phyloP scores from a whole-genome alignment of 2,888 invertebrate genomes.

The Ypsolopha scabrella region DNA sequence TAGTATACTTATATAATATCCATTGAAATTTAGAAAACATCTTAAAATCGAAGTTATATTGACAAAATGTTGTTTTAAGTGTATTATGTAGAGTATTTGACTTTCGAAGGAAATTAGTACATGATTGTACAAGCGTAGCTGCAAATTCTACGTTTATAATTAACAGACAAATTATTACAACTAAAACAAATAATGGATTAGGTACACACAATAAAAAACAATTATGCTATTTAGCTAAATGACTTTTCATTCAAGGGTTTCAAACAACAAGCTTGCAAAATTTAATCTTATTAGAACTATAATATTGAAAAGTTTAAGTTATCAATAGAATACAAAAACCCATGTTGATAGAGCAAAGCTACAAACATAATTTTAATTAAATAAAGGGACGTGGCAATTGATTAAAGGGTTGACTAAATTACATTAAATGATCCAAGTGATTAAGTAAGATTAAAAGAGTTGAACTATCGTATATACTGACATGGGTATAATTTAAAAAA shows the following conservation, averaged over 20 bases:
- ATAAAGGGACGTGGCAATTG: no score
- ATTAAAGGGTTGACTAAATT: no score
- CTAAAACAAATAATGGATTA: slow-evolving; percentile 39
- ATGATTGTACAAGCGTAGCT: slow-evolving; percentile 58
- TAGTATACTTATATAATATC: slow-evolving; percentile 5
- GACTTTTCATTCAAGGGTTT: background rate
- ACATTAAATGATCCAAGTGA: no score
- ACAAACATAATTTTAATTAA: no score
- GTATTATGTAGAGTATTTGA: slow-evolving; percentile 52
- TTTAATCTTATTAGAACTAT: background rate
- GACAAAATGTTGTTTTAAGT: slow-evolving; percentile 29
- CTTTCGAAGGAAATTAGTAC: slow-evolving; percentile 45
- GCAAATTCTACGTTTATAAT: slow-evolving; percentile 52
- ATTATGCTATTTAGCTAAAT: background rate
- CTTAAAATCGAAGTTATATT: slow-evolving; percentile 34
- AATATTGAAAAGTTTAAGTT: no score
- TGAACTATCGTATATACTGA: no score
- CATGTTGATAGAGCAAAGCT: no score
- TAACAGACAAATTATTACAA: slow-evolving; percentile 23
- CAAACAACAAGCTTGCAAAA: background rate
- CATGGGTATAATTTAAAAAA: no score
- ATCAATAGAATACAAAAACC: no score
- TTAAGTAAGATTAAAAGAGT: no score
- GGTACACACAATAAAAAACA: slow-evolving; percentile 39
- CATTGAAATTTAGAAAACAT: slow-evolving; percentile 51